Evolutionary conservation across 2,797 vertebrate genomes (phyloP).

Genomic region (Corythornis leucogaster): DNA sequence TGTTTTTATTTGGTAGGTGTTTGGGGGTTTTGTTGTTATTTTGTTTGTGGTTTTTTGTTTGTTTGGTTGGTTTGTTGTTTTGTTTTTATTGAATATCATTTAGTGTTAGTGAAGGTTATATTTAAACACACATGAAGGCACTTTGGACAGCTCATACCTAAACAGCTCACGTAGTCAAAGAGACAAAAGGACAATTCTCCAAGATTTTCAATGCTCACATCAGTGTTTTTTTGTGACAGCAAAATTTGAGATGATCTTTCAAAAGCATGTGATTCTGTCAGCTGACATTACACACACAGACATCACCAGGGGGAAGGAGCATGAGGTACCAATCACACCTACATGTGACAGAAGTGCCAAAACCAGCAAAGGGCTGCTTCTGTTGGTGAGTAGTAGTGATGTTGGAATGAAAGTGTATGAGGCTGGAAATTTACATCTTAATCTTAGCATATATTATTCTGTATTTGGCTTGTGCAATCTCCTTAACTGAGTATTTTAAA

Average conservation of each 20-base stretch:
- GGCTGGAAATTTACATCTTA: neutral
- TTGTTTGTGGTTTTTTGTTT: neutral
- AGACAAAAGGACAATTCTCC: neutral
- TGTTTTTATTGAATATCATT: neutral
- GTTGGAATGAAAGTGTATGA: too few relatives aligned
- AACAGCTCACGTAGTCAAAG: neutral
- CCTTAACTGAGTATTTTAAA: neutral
- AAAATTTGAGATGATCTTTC: neutral
- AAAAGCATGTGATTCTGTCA: neutral
- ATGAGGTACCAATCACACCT: rapidly evolving
- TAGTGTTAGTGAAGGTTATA: neutral
- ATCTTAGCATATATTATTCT: neutral
- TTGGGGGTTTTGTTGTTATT: neutral
- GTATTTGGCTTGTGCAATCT: neutral
- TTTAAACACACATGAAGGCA: neutral
- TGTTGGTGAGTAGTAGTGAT: neutral
- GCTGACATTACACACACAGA: too few relatives aligned
- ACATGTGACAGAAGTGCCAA: neutral
- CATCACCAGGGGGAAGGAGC: rapidly evolving
- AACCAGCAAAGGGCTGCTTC: neutral
- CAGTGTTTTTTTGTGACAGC: neutral
- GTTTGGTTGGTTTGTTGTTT: neutral
- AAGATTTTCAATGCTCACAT: neutral
- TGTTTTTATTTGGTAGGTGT: neutral
- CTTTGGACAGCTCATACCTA: neutral